Base-by-base conservation (phyloP, 2,113 vertebrate genomes). In the Elephas maximus region DNA sequence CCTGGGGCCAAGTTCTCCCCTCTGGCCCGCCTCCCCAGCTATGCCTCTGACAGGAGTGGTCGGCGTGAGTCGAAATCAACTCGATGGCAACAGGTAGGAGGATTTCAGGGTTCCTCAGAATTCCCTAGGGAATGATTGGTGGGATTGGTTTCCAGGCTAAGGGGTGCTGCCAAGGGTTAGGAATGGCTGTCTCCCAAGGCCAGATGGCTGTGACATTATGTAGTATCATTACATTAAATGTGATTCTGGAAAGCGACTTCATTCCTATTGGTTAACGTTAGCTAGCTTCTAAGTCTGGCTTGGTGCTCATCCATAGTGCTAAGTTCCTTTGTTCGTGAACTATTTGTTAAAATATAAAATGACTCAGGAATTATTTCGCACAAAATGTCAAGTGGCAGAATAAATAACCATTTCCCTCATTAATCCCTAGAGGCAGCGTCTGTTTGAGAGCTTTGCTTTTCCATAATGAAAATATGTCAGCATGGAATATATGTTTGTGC, bases 401-500 rank as follows among this genome's bases (percentile, higher is more conserved):
- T 95, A 97, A 97, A 98, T 97, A 97, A 97, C 96, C 88, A 77
- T 94, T 95, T 85, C 93, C 78, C 69, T 97, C 93, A 95, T 97
- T 96, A 97, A 97, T 97, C 97, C 95, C 93, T 48, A 23, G 1
- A 62, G 98, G 95, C 95, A 94, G 74, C 76, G 0, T 96, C 74
- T 95, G 88, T 93, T 92, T n/a, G 94, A 95, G 90, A 84, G 91
- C 88, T 79, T 95, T 95, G 93, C 95, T 97, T 98, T 96, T 96
- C 94, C 93, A 81, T 93, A 96, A 98, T 98, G 97, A 97, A 98
- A 97, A 95, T 95, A 96, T 88, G 97, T 96, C 97, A 96, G 86
- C 69, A 51, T 82, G 82, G 95, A 96, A 98, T 98, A 87, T 96
- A 96, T 94, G 83, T 84, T 89, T 91, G 93, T 0, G 1, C 86